phyloP scores from a whole-genome alignment of 2,888 invertebrate genomes.

The Andrena flavipes region DNA sequence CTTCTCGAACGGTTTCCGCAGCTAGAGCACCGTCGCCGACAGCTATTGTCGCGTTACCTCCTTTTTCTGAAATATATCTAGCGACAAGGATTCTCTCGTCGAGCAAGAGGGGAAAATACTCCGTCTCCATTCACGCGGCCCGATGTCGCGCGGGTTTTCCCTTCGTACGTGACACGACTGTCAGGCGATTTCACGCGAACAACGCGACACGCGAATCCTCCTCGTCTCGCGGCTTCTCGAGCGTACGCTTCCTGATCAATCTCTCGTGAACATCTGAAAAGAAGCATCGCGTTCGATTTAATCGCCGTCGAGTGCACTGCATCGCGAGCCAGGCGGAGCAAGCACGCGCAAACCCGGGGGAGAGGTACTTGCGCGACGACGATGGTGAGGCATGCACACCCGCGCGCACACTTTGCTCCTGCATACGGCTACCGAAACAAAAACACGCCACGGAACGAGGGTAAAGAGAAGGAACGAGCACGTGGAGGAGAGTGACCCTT shows the following conservation, averaged over 20 bases:
- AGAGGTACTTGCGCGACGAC: neutral
- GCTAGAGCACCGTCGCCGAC: neutral
- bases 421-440: too few species aligned
- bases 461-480: too few species aligned
- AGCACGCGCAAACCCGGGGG: neutral
- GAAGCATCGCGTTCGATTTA: constrained; percentile 53
- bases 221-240: neutral
- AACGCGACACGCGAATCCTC: constrained; percentile 7
- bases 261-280: constrained; percentile 11
- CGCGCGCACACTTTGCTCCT: too few species aligned
- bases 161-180: constrained; percentile 27
- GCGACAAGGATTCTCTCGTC: neutral
- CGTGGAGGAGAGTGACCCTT: neutral
- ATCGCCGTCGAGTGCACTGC: constrained; percentile 32
- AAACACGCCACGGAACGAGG: too few species aligned
- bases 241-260: constrained; percentile 11
- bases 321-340: neutral
- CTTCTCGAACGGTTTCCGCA: neutral
- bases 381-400: too few species aligned
- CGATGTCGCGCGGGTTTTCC: neutral
- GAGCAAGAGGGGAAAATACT: constrained; percentile 21
- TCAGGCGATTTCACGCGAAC: constrained; percentile 24
- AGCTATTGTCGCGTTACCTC: constrained; percentile 9
- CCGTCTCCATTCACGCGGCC: constrained; percentile 6
- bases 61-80: neutral